Percentiles rank a stretch among this genome's conserved stretches.
Conservation (phyloP, 2,113 vertebrate genomes). For the Probosciger aterrimus region DNA sequence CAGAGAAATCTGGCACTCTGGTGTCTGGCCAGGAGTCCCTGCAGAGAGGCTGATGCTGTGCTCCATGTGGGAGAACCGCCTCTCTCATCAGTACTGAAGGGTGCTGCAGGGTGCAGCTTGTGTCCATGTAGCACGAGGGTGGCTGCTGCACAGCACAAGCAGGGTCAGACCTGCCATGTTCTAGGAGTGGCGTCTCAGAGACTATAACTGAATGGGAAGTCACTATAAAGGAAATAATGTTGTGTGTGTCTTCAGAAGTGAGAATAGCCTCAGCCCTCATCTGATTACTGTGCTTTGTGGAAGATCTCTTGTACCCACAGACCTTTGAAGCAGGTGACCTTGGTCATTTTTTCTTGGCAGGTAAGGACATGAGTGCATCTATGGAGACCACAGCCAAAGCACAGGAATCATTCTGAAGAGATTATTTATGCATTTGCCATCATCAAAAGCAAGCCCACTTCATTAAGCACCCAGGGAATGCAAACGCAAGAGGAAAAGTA, state of each 20-base stretch:
- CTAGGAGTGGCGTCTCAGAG: not conserved
- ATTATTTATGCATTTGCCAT: not conserved
- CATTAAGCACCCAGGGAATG: not conserved
- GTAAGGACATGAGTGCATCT: not conserved
- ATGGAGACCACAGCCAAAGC: not conserved
- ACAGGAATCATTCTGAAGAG: not conserved
- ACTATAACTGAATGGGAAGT: not conserved
- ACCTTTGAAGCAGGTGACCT: not conserved
- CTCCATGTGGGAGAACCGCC: rapidly evolving
- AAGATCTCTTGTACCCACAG: not conserved
- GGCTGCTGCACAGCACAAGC: not conserved
- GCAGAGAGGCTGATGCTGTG: not conserved
- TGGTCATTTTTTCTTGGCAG: not conserved
- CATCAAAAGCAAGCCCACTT: not conserved
- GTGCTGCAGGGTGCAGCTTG: not conserved
- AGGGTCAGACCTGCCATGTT: rapidly evolving
- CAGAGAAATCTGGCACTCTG: not conserved
- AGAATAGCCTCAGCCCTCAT: rapidly evolving
- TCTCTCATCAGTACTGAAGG: not conserved
- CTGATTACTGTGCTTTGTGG: not conserved
- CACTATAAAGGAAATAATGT: rapidly evolving
- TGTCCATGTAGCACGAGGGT: rapidly evolving
- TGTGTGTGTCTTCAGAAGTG: not conserved
- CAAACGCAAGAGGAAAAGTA: not conserved
- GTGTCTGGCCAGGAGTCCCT: not conserved